Percentiles rank a stretch among this genome's conserved stretches.
phyloP scores from a whole-genome alignment of 2,113 vertebrate species.

The Megaceryle maxima region DNA sequence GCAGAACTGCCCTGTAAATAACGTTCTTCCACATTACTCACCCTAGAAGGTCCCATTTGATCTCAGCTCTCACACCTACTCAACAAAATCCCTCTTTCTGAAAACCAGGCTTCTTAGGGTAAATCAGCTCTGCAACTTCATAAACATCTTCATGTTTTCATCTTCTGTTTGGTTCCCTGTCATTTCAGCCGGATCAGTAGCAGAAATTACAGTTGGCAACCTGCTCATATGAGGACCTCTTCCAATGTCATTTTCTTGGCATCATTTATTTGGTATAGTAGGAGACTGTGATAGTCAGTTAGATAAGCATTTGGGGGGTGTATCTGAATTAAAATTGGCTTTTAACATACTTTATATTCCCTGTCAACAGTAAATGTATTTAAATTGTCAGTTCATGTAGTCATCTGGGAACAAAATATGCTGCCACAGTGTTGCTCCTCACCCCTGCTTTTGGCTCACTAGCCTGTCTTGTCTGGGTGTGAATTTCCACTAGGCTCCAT shows the following conservation, averaged over 20 bases:
- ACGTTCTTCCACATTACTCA: accelerated
- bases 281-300: neutral
- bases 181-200: neutral
- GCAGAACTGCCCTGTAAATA: neutral
- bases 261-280: neutral
- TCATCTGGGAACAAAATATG: neutral
- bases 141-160: neutral
- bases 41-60: neutral
- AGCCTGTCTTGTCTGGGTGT: neutral
- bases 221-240: neutral
- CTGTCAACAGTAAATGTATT: slow-evolving; percentile 3
- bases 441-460: neutral
- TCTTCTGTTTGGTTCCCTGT: neutral
- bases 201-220: neutral
- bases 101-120: neutral
- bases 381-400: neutral
- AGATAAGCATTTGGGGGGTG: neutral
- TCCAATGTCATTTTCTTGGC: slow-evolving; percentile 39
- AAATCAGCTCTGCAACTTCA: neutral
- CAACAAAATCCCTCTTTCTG: neutral
- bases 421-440: neutral
- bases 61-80: neutral
- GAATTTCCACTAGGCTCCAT: neutral
- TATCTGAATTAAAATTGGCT: neutral
- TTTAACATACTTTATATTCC: slow-evolving; percentile 2